Evolutionary conservation across 30 jellyfish, hydroid and myxozoan species (phyloP), one percentile per base, ranked within the genome.

Genomic region (Chrysaora quinquecirrha): DNA sequence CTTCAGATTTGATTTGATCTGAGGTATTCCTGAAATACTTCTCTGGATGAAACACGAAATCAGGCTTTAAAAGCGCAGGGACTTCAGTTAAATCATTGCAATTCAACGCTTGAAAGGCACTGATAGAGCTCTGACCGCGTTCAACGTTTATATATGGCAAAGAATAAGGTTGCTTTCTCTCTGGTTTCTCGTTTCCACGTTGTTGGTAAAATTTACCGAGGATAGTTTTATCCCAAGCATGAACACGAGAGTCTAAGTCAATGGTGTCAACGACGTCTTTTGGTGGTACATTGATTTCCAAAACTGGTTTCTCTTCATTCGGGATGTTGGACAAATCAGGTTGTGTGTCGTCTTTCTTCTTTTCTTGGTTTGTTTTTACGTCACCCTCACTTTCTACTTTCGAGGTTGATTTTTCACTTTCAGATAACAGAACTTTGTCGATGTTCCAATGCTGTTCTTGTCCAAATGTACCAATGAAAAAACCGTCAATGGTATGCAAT

Each of bases 391-490:
- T n/a, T n/a, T n/a, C n/a, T n/a, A n/a, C n/a, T n/a, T n/a, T n/a
- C n/a, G n/a, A n/a, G n/a, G n/a, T n/a, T n/a, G n/a, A n/a, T n/a
- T n/a, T n/a, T n/a, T n/a, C n/a, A n/a, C n/a, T n/a, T n/a, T n/a
- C n/a, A n/a, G n/a, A n/a, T n/a, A n/a, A 16, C 75, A 60, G 48
- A 0, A 63, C 76, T 34, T 85, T 70, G 20, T 75, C 90, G n/a
- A 94, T 47, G 63, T 78, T 83, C 99, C 99, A 94, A 62, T 87
- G 97, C 30, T 79, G 61, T 43, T 87, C 89, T 63, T 94, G 99
- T 4, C 99, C 99, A 77, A 87, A 94, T 4, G 75, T 65, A 22
- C 99, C 99, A 30, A 93, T 87, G 29, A 50, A 78, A 27, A 3
- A 21, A 2, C 90, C 93, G 47, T 60, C 80, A 27, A 94, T 46